Evolutionary conservation across 1,140 invertebrate genomes (phyloP).

Genomic region (Plutomurus gul): DNA sequence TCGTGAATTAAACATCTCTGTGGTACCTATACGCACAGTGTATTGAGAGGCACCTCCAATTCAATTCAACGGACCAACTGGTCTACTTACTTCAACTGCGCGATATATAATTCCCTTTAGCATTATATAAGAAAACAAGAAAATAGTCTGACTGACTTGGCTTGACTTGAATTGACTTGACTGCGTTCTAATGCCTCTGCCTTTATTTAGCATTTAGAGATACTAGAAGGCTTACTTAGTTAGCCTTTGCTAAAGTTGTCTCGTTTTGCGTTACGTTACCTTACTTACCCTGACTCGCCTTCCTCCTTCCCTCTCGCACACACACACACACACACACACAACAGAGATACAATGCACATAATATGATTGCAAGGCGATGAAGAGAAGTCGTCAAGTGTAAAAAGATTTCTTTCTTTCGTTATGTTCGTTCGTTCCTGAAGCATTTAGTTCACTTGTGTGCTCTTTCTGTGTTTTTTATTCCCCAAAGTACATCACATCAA

Average conservation of each 20-base stretch:
- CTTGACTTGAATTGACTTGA: neutral
- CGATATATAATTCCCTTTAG: conserved; percentile 1
- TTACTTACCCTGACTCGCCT: conserved; percentile 12
- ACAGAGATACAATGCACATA: conserved; percentile 6
- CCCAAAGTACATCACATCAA: conserved; percentile 10
- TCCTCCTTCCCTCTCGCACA: neutral
- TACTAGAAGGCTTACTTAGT: neutral
- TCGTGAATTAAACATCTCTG: too few species aligned
- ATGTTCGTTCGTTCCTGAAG: conserved; percentile 7
- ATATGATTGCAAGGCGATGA: conserved; percentile 15
- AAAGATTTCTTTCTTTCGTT: conserved; percentile 21
- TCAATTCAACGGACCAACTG: conserved; percentile 14
- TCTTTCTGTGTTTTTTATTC: conserved; percentile 25
- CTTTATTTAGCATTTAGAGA: conserved; percentile 12
- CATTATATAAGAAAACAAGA: conserved; percentile 2
- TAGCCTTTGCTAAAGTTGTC: conserved; percentile 12
- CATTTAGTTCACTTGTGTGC: conserved; percentile 12
- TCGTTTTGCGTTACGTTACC: conserved; percentile 28
- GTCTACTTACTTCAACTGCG: conserved; percentile 11
- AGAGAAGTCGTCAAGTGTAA: conserved; percentile 26
- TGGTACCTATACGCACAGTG: too few species aligned
- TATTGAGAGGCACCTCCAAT: neutral
- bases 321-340: too few species aligned
- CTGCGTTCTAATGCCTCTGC: neutral
- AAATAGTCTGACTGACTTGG: neutral